Evolutionary conservation across 2,113 vertebrate genomes (phyloP), one percentile per base, ranked within the genome.

Genomic region (Pomatostomus ruficeps): DNA sequence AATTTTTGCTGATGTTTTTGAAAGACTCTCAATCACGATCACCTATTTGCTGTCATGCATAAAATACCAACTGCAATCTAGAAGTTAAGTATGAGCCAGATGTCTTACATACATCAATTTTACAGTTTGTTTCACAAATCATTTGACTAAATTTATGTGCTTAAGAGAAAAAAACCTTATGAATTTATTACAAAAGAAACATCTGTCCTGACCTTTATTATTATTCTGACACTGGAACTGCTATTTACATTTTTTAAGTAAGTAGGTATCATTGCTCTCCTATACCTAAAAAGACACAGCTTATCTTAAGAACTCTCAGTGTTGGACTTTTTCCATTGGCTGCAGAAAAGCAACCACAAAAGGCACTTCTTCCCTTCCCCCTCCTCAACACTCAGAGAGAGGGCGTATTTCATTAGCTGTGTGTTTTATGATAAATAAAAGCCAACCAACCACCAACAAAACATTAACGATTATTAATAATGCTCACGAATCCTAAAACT

Each of bases 1-100:
- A 93, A 94, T 96, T 95, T 94, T 80, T 90, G 75, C 67, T 93
- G 75, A 85, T 72, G 75, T 46, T 92, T 88, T 77, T 91, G 75
- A 92, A 86, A 95, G 95, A 52, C 33, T 42, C 14, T 82, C 71
- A 90, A 43, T 95, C 82, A 88, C 0, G 0, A 94, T 84, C 92
- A 97, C 95, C 90, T 93, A 68, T 88, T 96, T 76, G 46, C 82
- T 90, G n/a, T 80, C 90, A 88, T 21, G 59, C 51, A 83, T 66
- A 90, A 97, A 94, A 96, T 49, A 83, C 51, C 79, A 92, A 92
- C 49, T 90, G 68, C 75, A 88, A 73, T 84, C 85, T 88, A 31
- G 11, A 96, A 95, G 85, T 94, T 88, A 92, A 73, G 55, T 63
- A 62, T 5, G 24, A 85, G 63, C 72, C 94, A 95, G 94, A 88